Evolutionary conservation across 2,797 vertebrate genomes (phyloP).

Genomic region (Peromyscus attwateri): DNA sequence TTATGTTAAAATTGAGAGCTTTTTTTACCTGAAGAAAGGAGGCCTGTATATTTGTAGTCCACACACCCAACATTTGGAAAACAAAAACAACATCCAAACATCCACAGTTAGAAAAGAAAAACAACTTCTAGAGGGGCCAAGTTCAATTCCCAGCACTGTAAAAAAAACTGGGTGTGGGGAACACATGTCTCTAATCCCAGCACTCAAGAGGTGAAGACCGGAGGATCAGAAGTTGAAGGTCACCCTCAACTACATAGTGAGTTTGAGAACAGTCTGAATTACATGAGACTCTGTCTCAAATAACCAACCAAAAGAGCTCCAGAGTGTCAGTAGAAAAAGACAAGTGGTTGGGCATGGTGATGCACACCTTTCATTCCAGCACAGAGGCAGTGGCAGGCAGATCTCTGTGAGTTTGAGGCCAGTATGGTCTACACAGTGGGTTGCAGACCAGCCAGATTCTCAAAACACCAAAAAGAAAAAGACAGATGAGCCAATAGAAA

Average conservation of each 20-base stretch:
- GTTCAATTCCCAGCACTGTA: neutral
- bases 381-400: neutral
- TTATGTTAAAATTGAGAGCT: conserved; percentile 37
- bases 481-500: neutral
- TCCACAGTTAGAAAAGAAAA: conserved; percentile 1
- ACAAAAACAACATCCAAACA: neutral
- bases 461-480: neutral
- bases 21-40: conserved; percentile 40
- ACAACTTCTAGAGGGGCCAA: neutral
- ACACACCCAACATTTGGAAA: neutral
- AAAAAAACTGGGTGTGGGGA: neutral
- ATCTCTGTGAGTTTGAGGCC: neutral
- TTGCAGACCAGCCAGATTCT: neutral
- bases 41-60: neutral
- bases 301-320: neutral
- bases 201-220: neutral
- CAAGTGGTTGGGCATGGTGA: neutral
- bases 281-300: neutral
- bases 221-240: neutral
- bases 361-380: neutral
- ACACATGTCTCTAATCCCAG: neutral
- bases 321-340: neutral
- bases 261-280: neutral
- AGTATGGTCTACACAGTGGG: neutral
- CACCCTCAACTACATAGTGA: neutral